Conservation (phyloP, 2,888 invertebrate species). For the Iselma pallidipennis region DNA sequence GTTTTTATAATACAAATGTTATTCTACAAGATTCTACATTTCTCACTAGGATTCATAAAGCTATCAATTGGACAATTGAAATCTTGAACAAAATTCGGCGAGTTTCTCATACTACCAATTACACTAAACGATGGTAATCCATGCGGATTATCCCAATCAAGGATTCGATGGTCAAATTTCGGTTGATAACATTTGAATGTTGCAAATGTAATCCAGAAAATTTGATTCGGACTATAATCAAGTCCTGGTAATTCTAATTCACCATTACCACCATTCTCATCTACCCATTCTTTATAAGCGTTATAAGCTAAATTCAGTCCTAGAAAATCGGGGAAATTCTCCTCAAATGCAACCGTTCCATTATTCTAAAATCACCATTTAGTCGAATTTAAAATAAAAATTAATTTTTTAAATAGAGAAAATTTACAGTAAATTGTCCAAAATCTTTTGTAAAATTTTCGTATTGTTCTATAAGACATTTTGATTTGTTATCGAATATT, state of each 20-base stretch:
- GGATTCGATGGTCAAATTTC: slow-evolving; percentile 10
- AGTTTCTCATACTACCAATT: slow-evolving; percentile 34
- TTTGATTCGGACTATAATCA: slow-evolving; percentile 64
- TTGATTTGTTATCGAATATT: slow-evolving; percentile 25
- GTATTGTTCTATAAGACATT: slow-evolving; percentile 38
- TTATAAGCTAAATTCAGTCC: slow-evolving; percentile 86
- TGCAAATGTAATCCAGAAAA: slow-evolving; percentile 55
- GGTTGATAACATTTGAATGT: slow-evolving; percentile 38
- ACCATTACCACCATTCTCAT: slow-evolving; percentile 65
- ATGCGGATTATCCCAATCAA: slow-evolving; percentile 23
- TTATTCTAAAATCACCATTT: slow-evolving; percentile 64
- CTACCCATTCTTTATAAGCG: slow-evolving; percentile 75
- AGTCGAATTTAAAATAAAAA: not conserved
- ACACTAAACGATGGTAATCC: slow-evolving; percentile 35
- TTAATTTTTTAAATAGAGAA: not conserved
- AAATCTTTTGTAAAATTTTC: slow-evolving; percentile 24
- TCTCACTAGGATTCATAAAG: slow-evolving; percentile 41
- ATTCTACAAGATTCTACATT: slow-evolving; percentile 31
- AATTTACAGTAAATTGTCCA: slow-evolving; percentile 26
- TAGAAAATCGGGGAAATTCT: slow-evolving; percentile 90
- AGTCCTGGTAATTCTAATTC: slow-evolving; percentile 73
- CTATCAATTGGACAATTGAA: slow-evolving; percentile 39
- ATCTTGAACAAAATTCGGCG: slow-evolving; percentile 39
- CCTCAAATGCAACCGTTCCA: slow-evolving; percentile 83
- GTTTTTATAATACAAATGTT: too few relatives aligned